Base-by-base conservation (phyloP, 2,797 vertebrate species). In the Acrossocheilus fasciatus region DNA sequence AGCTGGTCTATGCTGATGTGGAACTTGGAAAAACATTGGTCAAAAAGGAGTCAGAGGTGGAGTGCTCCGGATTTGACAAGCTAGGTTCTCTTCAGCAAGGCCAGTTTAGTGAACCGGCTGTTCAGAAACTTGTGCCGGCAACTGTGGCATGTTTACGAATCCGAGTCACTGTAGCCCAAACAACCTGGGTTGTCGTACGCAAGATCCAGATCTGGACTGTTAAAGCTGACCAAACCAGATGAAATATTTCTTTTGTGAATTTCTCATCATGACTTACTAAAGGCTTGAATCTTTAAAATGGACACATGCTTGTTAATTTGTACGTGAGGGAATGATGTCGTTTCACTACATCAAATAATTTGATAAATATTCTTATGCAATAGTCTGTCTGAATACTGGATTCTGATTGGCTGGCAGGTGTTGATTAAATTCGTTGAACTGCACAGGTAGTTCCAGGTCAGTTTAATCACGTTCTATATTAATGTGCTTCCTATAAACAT, bases 141-240 rank as follows among this genome's bases (percentile, higher is more conserved):
- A 7, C 91, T 0, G 92, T 95, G 18, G 94, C 93, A 2, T 98
- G 98, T 0, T 85, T 98, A 84, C 95, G 93, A 91, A 95, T 98
- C 74, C 87, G 70, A 11, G 95, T 98, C 20, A 97, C 95, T 0
- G 92, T 12, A 4, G 73, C 30, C 4, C 96, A 96, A 89, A 88
- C 86, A 0, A 94, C 96, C 18, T 97, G 96, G 95, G 90, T 97
- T 23, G 93, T 97, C 84, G 93, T 98, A 80, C 91, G 47, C 2
- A 96, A 92, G 83, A 95, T 97, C 23, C 92, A 95, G 62, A 90
- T 98, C 80, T 89, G 90, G 88, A 78, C 69, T 15, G 57, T 36
- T 68, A 80, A 82, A 36, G 14, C 12, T 34, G n/a, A 43, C 7
- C 14, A 59, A n/a, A 57, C 14, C 0, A 39, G 8, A 3, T 64